Evolutionary conservation across 2,888 invertebrate genomes (phyloP).

Genomic region (Gisinianus flammeolus): DNA sequence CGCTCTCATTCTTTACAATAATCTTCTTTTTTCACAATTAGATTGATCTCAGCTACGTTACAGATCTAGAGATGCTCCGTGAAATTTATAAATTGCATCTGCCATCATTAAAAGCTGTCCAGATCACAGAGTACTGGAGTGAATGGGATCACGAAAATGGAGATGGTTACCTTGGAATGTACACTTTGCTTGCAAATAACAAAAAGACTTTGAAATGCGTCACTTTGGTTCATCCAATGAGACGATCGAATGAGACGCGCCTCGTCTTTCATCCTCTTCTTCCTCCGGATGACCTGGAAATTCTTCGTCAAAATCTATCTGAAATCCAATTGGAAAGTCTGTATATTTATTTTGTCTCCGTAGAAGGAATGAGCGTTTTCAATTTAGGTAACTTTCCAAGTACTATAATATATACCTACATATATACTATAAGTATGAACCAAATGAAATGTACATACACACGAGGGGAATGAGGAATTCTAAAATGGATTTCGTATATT

Average conservation of each 20-base stretch:
- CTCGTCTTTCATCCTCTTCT: background rate
- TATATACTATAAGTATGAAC: no score
- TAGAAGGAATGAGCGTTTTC: constrained; percentile 17
- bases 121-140: constrained; percentile 29
- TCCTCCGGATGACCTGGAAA: constrained; percentile 2
- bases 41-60: constrained; percentile 28
- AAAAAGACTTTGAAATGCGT: constrained; percentile 24
- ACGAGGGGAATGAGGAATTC: no score
- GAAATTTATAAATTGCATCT: background rate
- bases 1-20: background rate
- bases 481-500: no score
- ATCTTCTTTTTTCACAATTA: background rate
- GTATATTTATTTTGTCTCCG: constrained; percentile 27
- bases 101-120: constrained; percentile 12
- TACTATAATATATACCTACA: background rate
- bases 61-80: background rate
- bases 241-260: background rate
- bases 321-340: constrained; percentile 23
- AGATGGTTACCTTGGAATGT: constrained; percentile 22
- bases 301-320: background rate
- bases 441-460: no score
- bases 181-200: constrained; percentile 17
- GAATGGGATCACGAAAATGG: constrained; percentile 13
- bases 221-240: constrained; percentile 34
- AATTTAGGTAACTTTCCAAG: constrained; percentile 5